phyloP scores from a whole-genome alignment of 2,113 vertebrate genomes.

The Nematolebias whitei region DNA sequence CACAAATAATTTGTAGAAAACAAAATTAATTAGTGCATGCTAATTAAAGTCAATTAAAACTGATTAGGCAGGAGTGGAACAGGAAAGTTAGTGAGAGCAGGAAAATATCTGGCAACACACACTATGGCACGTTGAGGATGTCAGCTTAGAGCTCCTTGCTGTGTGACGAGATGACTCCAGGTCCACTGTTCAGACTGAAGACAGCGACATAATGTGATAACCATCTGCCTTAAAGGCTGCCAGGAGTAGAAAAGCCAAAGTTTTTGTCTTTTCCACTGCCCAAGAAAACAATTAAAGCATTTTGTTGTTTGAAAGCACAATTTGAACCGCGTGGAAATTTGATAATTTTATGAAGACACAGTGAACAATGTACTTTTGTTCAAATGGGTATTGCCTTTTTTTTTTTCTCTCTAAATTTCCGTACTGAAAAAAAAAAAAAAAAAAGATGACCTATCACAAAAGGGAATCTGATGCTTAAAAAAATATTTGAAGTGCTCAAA shows the following conservation, averaged over 20 bases:
- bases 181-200: background rate
- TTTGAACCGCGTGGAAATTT: too few relatives aligned
- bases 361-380: too few relatives aligned
- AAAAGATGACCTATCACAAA: too few relatives aligned
- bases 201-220: background rate
- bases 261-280: background rate
- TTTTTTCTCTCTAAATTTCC: too few relatives aligned
- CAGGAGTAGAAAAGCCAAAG: background rate
- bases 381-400: too few relatives aligned
- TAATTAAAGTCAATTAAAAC: slow-evolving; percentile 86
- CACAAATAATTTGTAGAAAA: slow-evolving; percentile 99
- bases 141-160: slow-evolving; percentile 15
- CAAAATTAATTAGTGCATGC: slow-evolving; percentile 99
- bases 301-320: background rate
- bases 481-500: too few relatives aligned
- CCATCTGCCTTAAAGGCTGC: background rate
- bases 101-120: slow-evolving; percentile 50
- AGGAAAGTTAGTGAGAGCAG: slow-evolving; percentile 56
- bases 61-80: slow-evolving; percentile 57
- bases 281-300: too few relatives aligned
- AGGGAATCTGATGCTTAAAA: too few relatives aligned
- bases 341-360: too few relatives aligned
- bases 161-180: slow-evolving; percentile 9
- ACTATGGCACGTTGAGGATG: slow-evolving; percentile 23
- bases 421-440: too few relatives aligned